Conservation (phyloP, 2,888 invertebrate species). For the Aphodius granarius region DNA sequence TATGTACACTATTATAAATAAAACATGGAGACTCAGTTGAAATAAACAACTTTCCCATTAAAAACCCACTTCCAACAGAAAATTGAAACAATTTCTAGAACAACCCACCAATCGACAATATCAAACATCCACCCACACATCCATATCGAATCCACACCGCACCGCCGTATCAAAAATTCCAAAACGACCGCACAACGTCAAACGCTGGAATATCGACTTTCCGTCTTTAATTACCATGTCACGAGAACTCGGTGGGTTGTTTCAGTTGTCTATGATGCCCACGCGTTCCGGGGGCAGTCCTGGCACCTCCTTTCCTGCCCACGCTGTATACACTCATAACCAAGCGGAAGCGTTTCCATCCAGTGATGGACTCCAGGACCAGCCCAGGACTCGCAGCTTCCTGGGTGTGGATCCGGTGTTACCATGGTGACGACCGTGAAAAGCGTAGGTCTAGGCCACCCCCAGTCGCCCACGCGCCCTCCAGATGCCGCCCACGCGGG, state of each 20-base stretch:
- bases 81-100: neutral
- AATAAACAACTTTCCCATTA: neutral
- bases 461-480: constrained; percentile 35
- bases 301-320: neutral
- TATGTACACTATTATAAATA: no score
- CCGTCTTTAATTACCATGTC: neutral
- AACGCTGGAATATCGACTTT: neutral
- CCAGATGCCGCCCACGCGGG: constrained; percentile 33
- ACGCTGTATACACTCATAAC: constrained; percentile 25
- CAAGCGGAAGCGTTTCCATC: neutral
- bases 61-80: neutral
- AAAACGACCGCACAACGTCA: neutral
- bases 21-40: no score
- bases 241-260: neutral
- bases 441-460: constrained; percentile 40
- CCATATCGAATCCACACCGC: neutral
- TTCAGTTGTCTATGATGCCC: neutral
- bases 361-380: neutral
- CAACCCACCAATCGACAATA: neutral
- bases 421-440: constrained; percentile 38
- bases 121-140: neutral
- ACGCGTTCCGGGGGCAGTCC: constrained; percentile 9
- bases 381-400: neutral
- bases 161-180: neutral
- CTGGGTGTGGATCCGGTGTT: constrained; percentile 32